Evolutionary conservation across 2,888 invertebrate genomes (phyloP).

Genomic region (Abscondita cerata): DNA sequence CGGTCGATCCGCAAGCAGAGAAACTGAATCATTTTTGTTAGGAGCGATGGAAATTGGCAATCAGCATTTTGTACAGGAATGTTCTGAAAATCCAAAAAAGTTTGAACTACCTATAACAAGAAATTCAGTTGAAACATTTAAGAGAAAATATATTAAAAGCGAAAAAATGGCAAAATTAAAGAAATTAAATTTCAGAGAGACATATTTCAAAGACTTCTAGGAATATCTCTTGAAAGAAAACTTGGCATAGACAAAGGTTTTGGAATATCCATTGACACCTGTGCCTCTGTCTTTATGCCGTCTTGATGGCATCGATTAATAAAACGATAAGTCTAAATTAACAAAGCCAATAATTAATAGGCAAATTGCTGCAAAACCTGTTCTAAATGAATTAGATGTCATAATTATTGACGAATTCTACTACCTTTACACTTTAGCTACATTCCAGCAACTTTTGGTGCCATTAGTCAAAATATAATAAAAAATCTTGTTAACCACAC

Average conservation of each 20-base stretch:
- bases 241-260: not conserved
- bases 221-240: not conserved
- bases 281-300: not conserved
- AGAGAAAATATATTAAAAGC: not conserved
- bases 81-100: conserved; percentile 14
- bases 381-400: not conserved
- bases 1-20: conserved; percentile 29
- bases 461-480: not conserved
- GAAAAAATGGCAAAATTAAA: not conserved
- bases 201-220: not conserved
- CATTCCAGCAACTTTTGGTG: not conserved
- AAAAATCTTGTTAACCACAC: not conserved
- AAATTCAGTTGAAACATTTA: conserved; percentile 6
- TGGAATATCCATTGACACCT: not conserved
- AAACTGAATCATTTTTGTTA: conserved; percentile 30
- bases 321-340: not conserved
- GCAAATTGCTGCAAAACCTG: not conserved
- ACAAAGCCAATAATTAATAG: not conserved
- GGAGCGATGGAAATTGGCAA: conserved; percentile 32
- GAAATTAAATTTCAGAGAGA: not conserved
- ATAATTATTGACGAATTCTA: not conserved
- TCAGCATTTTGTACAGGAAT: conserved; percentile 33
- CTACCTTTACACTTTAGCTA: not conserved
- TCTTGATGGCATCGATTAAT: not conserved
- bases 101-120: conserved; percentile 26